These are phyloP conservation scores for Strigamia crassipes DNA, from an alignment of 2,888 invertebrate genomes.

Conservation along the genomic window DNA sequence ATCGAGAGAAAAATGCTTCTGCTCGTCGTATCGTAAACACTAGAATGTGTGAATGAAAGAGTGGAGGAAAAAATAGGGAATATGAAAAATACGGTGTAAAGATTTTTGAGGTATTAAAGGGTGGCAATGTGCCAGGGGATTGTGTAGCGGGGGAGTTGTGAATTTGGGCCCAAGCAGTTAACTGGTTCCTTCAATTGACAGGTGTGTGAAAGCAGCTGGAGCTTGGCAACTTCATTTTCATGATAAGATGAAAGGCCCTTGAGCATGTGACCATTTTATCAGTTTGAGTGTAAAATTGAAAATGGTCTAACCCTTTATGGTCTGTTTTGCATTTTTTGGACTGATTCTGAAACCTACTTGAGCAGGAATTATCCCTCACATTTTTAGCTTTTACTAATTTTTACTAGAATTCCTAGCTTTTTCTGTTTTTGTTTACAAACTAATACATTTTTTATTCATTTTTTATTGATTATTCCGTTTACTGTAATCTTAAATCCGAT, in stretches of 20 bases:
- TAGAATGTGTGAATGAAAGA: not conserved
- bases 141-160: not conserved
- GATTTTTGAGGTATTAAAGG: conserved; percentile 34
- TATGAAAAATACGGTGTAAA: not conserved
- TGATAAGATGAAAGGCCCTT: conserved; percentile 40
- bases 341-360: conserved; percentile 39
- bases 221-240: conserved; percentile 40
- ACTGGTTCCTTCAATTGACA: conserved; percentile 38
- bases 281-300: conserved; percentile 42
- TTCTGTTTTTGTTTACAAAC: not conserved
- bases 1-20: conserved; percentile 40
- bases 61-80: not conserved
- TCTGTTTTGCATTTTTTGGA: conserved; percentile 47
- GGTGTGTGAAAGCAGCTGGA: conserved; percentile 42
- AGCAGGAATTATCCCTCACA: conserved; percentile 18
- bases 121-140: conserved; percentile 30
- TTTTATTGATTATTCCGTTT: not conserved
- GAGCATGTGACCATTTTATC: conserved; percentile 40
- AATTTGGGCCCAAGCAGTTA: conserved; percentile 20
- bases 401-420: conserved; percentile 25
- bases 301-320: conserved; percentile 46
- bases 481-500: not conserved
- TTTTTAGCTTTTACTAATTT: conserved; percentile 46
- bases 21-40: conserved; percentile 17
- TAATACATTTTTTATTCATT: not conserved